Evolutionary conservation across 2,113 vertebrate genomes (phyloP), one percentile per base, ranked within the genome.

Genomic region (Suricata suricatta): DNA sequence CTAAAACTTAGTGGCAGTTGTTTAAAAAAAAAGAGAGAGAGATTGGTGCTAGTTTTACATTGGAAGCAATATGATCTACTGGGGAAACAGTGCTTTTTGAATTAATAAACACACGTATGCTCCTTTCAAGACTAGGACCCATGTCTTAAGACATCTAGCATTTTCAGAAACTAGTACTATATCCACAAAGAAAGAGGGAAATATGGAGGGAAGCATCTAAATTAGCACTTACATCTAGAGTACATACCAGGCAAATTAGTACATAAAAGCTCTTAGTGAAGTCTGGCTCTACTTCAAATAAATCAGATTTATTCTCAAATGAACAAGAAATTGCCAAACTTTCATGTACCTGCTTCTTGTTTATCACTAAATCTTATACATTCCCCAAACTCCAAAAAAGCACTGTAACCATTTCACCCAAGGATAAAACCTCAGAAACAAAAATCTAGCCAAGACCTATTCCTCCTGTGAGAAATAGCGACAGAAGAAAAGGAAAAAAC

Each of bases 331-430:
- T 16, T 11, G 44, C 14, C 21, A 35, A 87, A 91, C 3, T 71
- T 93, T 95, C 47, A 47, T 47, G 29, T 14, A 72, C n/a, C 66
- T 95, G 84, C 77, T 92, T 95, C 82, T 12, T 81, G n/a, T 80
- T 90, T 77, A 85, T 64, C n/a, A 83, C 16, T 84, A 96, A 90
- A 81, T 87, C 35, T 89, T 66, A 94, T 1, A 92, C 82, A 93
- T 57, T 90, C 9, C 41, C 90, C 76, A 19, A 97, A 63, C 57
- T 92, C 35, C 88, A 29, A 88, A 90, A 76, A 95, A 41, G 21
- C 21, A 57, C 50, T 71, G 13, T 33, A 93, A 81, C 13, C 82
- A 25, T 79, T 94, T 79, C 4, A 88, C 8, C n/a, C 27, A 79
- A 81, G 60, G 57, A 66, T 66, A 63, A 91, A 41, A 12, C 11